Conservation (phyloP, 2,888 invertebrate species). For the Schizotus pectinicornis region DNA sequence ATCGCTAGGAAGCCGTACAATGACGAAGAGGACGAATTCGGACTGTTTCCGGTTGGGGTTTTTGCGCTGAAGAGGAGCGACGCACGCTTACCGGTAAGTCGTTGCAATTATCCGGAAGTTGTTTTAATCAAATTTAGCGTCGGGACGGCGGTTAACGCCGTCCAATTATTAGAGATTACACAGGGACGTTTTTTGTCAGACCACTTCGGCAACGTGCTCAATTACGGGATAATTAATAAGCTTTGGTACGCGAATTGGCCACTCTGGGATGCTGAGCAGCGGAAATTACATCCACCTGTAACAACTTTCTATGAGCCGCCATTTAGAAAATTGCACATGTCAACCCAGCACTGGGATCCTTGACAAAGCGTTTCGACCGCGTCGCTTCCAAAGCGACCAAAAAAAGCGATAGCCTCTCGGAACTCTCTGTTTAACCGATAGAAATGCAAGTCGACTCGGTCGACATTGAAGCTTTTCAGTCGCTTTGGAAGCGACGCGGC, state of each 20-base stretch:
- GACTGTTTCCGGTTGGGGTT: conserved; percentile 80
- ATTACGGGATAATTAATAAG: neutral
- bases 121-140: too few relatives aligned
- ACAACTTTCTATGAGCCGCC: too few relatives aligned
- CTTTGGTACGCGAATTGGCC: neutral
- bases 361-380: too few relatives aligned
- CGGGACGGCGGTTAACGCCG: neutral
- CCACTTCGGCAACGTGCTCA: neutral
- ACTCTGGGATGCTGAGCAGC: neutral
- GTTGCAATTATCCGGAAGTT: neutral
- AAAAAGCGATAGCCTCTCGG: too few relatives aligned
- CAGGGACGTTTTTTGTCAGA: neutral
- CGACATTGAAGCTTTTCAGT: too few relatives aligned
- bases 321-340: too few relatives aligned
- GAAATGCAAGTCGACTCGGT: too few relatives aligned
- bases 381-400: too few relatives aligned
- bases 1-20: conserved; percentile 64
- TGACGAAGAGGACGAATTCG: conserved; percentile 59
- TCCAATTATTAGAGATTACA: neutral
- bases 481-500: too few relatives aligned
- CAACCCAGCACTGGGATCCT: too few relatives aligned
- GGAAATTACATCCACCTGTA: too few relatives aligned
- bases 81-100: conserved; percentile 77
- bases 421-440: too few relatives aligned
- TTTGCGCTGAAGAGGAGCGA: conserved; percentile 67